Evolutionary conservation across 30 jellyfish, hydroid and myxozoan genomes (phyloP), one percentile per base, ranked within the genome.

Genomic region (Hydractinia symbiolongicarpus): DNA sequence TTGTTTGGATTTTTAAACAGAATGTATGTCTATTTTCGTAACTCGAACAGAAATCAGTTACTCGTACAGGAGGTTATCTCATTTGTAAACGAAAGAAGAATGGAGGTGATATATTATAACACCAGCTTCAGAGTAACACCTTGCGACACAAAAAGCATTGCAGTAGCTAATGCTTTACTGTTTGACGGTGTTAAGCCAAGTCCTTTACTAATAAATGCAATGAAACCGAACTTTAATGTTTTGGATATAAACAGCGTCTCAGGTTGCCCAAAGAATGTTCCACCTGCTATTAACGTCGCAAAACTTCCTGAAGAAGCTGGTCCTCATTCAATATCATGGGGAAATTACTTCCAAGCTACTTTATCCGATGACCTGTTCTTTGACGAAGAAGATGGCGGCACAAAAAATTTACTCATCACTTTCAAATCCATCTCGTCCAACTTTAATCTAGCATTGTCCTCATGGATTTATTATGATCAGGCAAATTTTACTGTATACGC

Each of bases 341-440:
- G 86, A n/a, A 5, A 61, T 10, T 55, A 20, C 17, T 56, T 55
- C 15, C 11, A 56, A 62, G 14, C 49, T 40, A 78, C 21, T 13
- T 79, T 87, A 19, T 95, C 98, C 5, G 89, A 68, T 20, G 75
- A 64, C 50, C 58, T 83, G 56, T 86, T 87, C 52, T 5, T 14
- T 13, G 98, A 91, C 81, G 96, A 91, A 83, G 98, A 91, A 67
- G 98, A 91, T 50, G 98, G 98, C 53, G 16, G 69, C 66, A 82
- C 95, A 5, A 49, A 90, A n/a, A 90, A 86, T 57, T 71, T 66
- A 70, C 73, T 11, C 64, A 49, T 55, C 52, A 49, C 90, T 15
- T 60, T 70, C 53, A 44, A 70, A 62, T 61, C 58, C 61, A 72
- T 15, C n/a, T 15, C 49, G 16, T 81, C 88, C 21, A 51, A 66